phyloP scores from a whole-genome alignment of 1,140 invertebrate genomes.

The Mercenaria mercenaria region DNA sequence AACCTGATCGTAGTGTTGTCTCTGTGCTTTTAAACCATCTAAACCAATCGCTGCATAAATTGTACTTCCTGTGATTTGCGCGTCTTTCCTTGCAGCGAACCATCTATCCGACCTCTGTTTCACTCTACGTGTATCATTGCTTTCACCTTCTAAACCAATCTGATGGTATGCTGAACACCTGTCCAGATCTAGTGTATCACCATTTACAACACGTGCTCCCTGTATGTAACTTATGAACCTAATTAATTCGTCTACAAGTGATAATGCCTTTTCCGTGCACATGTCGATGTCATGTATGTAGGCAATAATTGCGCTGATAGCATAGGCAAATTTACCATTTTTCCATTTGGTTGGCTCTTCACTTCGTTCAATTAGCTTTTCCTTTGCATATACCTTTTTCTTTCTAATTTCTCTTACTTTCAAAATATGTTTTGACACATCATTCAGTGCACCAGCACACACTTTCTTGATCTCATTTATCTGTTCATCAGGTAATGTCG shows the following conservation, averaged over 20 bases:
- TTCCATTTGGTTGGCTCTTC: neutral
- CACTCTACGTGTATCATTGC: neutral
- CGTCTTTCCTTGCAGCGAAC: neutral
- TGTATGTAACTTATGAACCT: no score
- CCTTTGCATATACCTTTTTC: conserved; percentile 35
- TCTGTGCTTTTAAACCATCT: neutral
- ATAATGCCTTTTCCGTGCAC: no score
- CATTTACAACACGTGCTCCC: no score
- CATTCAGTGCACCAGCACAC: neutral
- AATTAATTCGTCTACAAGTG: no score
- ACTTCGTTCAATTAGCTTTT: conserved; percentile 4
- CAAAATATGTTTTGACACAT: neutral
- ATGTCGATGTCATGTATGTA: conserved; percentile 63
- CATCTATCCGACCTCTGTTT: neutral
- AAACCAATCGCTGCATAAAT: neutral
- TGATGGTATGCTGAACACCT: no score
- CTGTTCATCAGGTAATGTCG: neutral
- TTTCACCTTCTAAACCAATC: neutral
- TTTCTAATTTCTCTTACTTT: neutral
- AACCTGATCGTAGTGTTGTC: neutral
- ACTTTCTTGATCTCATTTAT: neutral
- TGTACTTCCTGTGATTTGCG: neutral
- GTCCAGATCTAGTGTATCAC: no score
- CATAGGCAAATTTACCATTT: conserved; percentile 12
- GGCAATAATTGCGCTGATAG: conserved; percentile 58